phyloP scores from a whole-genome alignment of 1,140 invertebrate genomes.

The Pseudomyrmex concolor region DNA sequence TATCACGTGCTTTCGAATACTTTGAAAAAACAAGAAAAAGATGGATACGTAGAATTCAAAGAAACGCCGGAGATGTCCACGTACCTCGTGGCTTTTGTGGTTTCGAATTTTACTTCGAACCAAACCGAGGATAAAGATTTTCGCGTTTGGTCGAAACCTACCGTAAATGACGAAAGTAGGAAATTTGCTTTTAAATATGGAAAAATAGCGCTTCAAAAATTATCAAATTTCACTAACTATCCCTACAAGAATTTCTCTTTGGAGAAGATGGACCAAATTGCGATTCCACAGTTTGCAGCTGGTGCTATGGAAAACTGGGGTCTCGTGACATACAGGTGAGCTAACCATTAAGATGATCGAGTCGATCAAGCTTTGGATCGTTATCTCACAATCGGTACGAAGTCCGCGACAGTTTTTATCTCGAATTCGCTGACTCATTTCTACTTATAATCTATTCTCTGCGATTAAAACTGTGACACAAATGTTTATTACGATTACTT shows the following conservation, averaged over 20 bases:
- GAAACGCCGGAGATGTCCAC: constrained; percentile 88
- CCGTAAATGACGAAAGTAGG: constrained; percentile 84
- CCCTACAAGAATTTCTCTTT: constrained; percentile 55
- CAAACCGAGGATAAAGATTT: constrained; percentile 51
- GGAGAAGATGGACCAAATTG: constrained; percentile 87
- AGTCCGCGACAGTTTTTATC: not conserved
- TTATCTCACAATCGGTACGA: not conserved
- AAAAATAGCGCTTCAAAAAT: constrained; percentile 73
- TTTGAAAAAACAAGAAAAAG: constrained; percentile 36
- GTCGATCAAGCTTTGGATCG: constrained; percentile 64
- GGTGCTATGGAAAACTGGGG: constrained; percentile 96
- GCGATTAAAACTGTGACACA: no score
- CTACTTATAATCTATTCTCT: not conserved
- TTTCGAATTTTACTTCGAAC: constrained; percentile 89
- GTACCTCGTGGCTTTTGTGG: constrained; percentile 91
- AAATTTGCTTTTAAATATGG: constrained; percentile 78
- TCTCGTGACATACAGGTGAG: constrained; percentile 87
- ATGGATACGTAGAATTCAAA: not conserved
- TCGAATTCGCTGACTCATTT: not conserved
- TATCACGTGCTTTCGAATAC: constrained; percentile 84
- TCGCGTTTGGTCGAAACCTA: constrained; percentile 84
- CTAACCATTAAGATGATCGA: constrained; percentile 69
- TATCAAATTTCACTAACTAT: constrained; percentile 72
- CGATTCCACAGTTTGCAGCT: constrained; percentile 91
- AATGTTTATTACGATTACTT: not conserved